phyloP scores from a whole-genome alignment of 92 coral and sea anemone genomes.

The Diadumene lineata region DNA sequence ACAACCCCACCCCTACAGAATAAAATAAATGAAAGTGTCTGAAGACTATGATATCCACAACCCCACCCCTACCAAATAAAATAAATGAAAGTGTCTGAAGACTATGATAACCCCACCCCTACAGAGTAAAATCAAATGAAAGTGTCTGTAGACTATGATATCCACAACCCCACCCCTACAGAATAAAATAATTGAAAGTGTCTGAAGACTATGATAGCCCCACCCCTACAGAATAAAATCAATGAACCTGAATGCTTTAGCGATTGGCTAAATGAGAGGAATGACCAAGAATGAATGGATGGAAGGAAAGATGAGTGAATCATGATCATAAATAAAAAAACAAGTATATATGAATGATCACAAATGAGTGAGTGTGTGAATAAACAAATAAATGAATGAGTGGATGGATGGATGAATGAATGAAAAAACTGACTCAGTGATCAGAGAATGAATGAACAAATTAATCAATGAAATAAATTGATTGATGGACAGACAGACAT shows the following conservation, averaged over 20 bases:
- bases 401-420: background rate
- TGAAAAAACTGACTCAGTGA: too few species aligned
- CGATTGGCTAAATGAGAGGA: background rate
- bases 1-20: conserved; percentile 96
- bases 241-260: background rate
- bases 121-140: too few species aligned
- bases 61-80: too few species aligned
- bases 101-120: too few species aligned
- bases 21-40: background rate
- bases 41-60: too few species aligned
- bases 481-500: too few species aligned
- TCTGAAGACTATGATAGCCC: background rate
- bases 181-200: background rate
- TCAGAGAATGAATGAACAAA: background rate
- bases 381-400: background rate
- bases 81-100: too few species aligned
- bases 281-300: background rate
- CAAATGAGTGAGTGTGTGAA: background rate
- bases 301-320: background rate
- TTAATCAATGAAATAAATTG: too few species aligned
- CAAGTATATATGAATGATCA: too few species aligned
- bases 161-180: conserved; percentile 99
- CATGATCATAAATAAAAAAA: too few species aligned
- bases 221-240: background rate
- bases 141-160: conserved; percentile 96